Evolutionary conservation across 2,888 invertebrate genomes (phyloP).

Genomic region (Phymatocera aterrima): DNA sequence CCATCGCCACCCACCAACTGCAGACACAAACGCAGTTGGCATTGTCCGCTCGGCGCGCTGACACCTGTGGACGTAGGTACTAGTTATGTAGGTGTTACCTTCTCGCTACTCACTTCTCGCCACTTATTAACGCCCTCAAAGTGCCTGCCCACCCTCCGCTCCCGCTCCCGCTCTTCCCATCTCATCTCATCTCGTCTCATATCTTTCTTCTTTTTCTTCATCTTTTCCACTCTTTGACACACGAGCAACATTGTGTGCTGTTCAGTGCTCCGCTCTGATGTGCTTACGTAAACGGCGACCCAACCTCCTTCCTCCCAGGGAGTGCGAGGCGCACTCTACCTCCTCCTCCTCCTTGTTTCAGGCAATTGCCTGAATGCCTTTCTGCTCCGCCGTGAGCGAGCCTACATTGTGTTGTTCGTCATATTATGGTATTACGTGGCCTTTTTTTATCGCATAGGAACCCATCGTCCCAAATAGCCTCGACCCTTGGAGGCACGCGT

Average conservation of each 20-base stretch:
- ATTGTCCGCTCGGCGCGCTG: constrained; percentile 68
- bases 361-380: background rate
- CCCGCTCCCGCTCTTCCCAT: background rate
- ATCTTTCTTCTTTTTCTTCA: background rate
- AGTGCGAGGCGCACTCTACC: background rate
- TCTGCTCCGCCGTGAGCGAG: background rate
- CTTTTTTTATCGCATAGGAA: too few species aligned
- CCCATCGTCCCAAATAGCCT: too few species aligned
- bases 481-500: too few species aligned
- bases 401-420: background rate
- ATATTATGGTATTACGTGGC: too few species aligned
- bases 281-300: too few species aligned
- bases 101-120: constrained; percentile 18
- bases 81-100: background rate
- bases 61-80: constrained; percentile 73
- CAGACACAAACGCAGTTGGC: constrained; percentile 39
- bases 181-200: background rate
- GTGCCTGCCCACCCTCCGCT: background rate
- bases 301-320: too few species aligned
- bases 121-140: background rate
- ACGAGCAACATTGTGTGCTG: too few species aligned
- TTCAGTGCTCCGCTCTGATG: too few species aligned
- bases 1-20: constrained; percentile 1
- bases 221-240: too few species aligned
- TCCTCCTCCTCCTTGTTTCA: background rate